These are phyloP conservation scores for Oeneis ivallda DNA, from an alignment of 2,888 invertebrate genomes.

Conservation along the genomic window DNA sequence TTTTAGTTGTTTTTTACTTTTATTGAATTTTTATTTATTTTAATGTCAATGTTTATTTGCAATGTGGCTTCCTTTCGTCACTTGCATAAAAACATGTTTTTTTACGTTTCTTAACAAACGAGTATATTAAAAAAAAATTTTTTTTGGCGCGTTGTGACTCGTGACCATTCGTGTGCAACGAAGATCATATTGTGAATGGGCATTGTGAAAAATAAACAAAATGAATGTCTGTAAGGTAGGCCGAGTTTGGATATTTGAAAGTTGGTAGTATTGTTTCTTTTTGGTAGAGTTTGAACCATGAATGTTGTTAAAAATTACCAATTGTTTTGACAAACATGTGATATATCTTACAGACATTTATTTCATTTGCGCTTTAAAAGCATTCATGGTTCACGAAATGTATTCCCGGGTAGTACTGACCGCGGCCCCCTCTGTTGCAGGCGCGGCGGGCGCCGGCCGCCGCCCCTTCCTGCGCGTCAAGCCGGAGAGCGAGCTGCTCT, in stretches of 20 bases:
- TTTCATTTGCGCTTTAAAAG: constrained; percentile 56
- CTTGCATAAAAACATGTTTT: constrained; percentile 51
- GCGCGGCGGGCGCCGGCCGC: constrained; percentile 17
- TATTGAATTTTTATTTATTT: constrained; percentile 43
- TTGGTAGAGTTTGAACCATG: constrained; percentile 66
- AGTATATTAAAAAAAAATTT: neutral
- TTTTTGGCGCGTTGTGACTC: neutral
- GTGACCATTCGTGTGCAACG: constrained; percentile 35
- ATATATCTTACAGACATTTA: constrained; percentile 80
- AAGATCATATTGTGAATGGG: constrained; percentile 78
- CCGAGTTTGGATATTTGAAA: constrained; percentile 58
- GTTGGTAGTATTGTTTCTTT: constrained; percentile 47
- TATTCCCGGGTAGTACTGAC: neutral
- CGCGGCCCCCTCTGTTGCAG: too few species aligned
- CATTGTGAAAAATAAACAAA: constrained; percentile 59
- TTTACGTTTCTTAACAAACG: constrained; percentile 17
- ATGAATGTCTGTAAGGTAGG: constrained; percentile 81
- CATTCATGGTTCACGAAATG: constrained; percentile 74
- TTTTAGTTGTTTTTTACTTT: neutral
- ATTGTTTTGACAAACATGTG: constrained; percentile 50
- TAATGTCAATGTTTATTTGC: constrained; percentile 73
- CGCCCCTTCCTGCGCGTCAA: constrained; percentile 64
- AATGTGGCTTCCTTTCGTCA: constrained; percentile 75
- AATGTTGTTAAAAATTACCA: constrained; percentile 53
- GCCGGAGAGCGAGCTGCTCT: constrained; percentile 72